Evolutionary conservation across 2,888 invertebrate species (phyloP).

Genomic region (Dicranocentrus wangi): DNA sequence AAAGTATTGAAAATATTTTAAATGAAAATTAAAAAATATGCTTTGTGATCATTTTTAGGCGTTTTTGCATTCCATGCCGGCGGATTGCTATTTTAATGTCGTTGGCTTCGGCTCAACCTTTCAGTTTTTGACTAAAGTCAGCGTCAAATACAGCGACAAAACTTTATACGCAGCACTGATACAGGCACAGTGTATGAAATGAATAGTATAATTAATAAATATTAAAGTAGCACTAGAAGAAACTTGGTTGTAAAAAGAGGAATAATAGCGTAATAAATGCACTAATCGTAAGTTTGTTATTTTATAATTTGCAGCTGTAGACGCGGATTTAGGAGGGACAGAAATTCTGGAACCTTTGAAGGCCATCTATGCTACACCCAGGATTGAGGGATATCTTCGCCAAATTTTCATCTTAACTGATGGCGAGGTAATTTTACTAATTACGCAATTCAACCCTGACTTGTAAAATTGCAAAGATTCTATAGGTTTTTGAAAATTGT

Average conservation of each 20-base stretch:
- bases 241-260: too few species aligned
- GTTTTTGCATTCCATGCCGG: conserved; percentile 74
- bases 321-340: conserved; percentile 74
- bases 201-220: not conserved
- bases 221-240: too few species aligned
- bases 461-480: not conserved
- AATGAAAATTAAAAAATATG: too few species aligned
- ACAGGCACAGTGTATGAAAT: conserved; percentile 63
- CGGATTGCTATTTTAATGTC: conserved; percentile 75
- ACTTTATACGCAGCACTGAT: conserved; percentile 64
- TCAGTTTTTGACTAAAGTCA: conserved; percentile 73
- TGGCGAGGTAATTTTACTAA: conserved; percentile 74
- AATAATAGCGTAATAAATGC: too few species aligned
- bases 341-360: conserved; percentile 74
- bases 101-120: conserved; percentile 74
- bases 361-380: conserved; percentile 69
- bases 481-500: not conserved
- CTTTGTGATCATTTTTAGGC: too few species aligned
- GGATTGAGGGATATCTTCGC: conserved; percentile 71
- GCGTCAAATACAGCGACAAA: conserved; percentile 72
- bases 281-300: too few species aligned
- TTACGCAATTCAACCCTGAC: too few species aligned
- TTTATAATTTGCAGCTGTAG: conserved; percentile 62
- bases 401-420: conserved; percentile 75
- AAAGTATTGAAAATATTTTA: too few species aligned